Evolutionary conservation across 2,113 vertebrate genomes (phyloP), one percentile per base, ranked within the genome.

Genomic region (Callorhinus ursinus): DNA sequence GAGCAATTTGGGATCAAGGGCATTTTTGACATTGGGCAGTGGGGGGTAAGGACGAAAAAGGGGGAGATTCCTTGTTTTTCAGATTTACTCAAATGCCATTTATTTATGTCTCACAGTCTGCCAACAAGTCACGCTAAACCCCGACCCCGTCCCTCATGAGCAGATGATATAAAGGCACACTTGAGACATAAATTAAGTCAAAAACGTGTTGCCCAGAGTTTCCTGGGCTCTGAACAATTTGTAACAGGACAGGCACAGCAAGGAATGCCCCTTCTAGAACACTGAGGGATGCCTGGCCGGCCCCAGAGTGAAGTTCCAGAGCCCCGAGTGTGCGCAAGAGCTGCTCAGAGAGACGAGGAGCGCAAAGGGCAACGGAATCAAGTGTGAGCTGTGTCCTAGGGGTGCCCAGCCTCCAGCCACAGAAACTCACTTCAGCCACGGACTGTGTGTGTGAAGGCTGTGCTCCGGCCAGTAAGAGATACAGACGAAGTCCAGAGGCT

Each of bases 311-410:
- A 63, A 55, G 36, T 28, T 46, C 5, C 24, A 15, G 55, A 26
- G 3, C 3, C 15, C 1, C 0, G 49, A 14, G 0, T 24, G 1
- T 33, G 14, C 5, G 2, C 11, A 21, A 55, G 6, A 71, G 21
- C 16, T 22, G 0, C 51, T 22, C 53, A 53, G 71, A 55, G 46
- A 55, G n/a, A 59, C 33, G 51, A n/a, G 7, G 11, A 24, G 2
- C 12, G 4, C 7, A 33, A 46, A 53, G 36, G 13, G 39, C 1
- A 7, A 42, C 9, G 15, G 33, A 74, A 22, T 16, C 6, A 3
- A 71, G n/a, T 2, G 22, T 24, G 5, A 53, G 19, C 24, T 5
- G 0, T 19, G 14, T 36, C 16, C 79, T n/a, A 13, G 31, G 7
- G 2, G 4, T 16, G 3, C 13, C 63, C 53, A 83, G 4, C 11